Evolutionary conservation across 2,113 vertebrate species (phyloP).

Genomic region (Lepidothrix coronata): DNA sequence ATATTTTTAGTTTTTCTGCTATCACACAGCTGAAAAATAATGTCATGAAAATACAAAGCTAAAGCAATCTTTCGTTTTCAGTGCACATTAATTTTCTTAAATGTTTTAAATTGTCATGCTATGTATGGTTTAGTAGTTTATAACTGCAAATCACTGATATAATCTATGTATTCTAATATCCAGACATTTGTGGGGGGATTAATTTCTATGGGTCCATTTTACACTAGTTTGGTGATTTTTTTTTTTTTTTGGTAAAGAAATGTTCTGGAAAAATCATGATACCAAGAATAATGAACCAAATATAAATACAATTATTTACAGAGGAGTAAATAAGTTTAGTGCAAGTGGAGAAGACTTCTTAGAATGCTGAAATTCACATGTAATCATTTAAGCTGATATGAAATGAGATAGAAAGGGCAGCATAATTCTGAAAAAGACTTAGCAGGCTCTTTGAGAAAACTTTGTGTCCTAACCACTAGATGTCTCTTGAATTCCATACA

Average conservation of each 20-base stretch:
- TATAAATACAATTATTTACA: neutral
- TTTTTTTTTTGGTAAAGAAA: neutral
- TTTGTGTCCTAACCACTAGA: slow-evolving; percentile 71
- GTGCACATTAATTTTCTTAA: neutral
- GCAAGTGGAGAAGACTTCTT: neutral
- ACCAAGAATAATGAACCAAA: neutral
- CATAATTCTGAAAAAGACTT: neutral
- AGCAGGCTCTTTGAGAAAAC: neutral
- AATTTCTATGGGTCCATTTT: neutral
- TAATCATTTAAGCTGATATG: neutral
- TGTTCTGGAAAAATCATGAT: neutral
- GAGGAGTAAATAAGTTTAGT: neutral
- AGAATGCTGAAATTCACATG: neutral
- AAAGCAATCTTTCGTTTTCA: neutral
- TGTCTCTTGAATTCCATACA: slow-evolving; percentile 70
- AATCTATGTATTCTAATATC: neutral
- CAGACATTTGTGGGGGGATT: neutral
- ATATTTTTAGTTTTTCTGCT: neutral
- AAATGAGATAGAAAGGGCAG: neutral
- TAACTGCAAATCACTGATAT: neutral
- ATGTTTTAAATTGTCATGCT: neutral
- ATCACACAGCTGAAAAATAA: neutral
- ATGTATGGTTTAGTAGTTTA: neutral
- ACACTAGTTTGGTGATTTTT: neutral
- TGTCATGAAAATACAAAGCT: neutral